A percentile compares a stretch with the other conserved stretches of the same genome.
phyloP scores from a whole-genome alignment of 1,140 invertebrate genomes.

The Drosophila micromelanica region DNA sequence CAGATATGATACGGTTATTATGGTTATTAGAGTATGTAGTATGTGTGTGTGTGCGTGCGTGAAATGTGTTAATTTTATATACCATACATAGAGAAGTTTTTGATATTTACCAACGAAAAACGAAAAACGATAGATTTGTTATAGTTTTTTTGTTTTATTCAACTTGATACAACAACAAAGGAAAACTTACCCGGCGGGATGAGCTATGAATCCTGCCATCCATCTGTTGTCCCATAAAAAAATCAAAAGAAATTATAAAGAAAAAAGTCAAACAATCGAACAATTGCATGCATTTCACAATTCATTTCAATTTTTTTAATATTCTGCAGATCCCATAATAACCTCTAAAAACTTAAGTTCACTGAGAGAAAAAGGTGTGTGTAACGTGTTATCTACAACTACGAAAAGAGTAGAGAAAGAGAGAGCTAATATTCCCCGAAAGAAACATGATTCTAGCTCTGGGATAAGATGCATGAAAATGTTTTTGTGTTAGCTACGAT shows the following conservation, averaged over 20 bases:
- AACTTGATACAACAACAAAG: conserved; percentile 74
- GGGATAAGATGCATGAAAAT: conserved; percentile 49
- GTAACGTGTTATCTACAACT: background rate
- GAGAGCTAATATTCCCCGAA: background rate
- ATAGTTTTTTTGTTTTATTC: conserved; percentile 16
- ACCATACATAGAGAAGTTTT: conserved; percentile 17
- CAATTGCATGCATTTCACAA: conserved; percentile 75
- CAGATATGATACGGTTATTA: background rate
- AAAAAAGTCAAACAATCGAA: conserved; percentile 79
- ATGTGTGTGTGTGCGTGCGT: conserved; percentile 33
- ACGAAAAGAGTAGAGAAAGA: background rate
- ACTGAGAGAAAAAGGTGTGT: background rate
- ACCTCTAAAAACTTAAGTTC: background rate
- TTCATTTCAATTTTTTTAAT: conserved; percentile 22
- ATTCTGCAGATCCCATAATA: background rate
- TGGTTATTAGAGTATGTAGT: no score
- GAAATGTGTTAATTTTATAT: conserved; percentile 23
- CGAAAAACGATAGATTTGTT: conserved; percentile 5
- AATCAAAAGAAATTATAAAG: conserved; percentile 85
- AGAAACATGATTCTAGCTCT: background rate
- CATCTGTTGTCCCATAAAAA: conserved; percentile 85
- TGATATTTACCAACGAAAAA: conserved; percentile 26
- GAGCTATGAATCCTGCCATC: conserved; percentile 85
- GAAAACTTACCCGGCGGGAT: conserved; percentile 84
- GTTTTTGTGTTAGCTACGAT: conserved; percentile 40